phyloP scores from a whole-genome alignment of 2,113 vertebrate genomes.

The Eidolon helvum region DNA sequence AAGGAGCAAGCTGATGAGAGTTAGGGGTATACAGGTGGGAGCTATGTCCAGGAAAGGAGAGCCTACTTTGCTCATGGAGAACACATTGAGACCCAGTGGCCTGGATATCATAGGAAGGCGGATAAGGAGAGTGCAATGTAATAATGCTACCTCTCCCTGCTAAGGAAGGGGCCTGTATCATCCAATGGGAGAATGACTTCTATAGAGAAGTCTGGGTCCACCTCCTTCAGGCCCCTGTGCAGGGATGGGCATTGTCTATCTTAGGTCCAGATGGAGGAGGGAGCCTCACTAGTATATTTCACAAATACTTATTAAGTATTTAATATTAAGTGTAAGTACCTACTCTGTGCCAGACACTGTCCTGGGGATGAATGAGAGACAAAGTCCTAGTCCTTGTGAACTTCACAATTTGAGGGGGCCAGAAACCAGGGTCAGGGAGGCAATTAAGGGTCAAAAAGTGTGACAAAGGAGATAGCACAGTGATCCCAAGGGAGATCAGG shows the following conservation, averaged over 20 bases:
- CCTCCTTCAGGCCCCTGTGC: neutral
- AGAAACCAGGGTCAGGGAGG: neutral
- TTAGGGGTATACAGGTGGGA: neutral
- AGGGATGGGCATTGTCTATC: neutral
- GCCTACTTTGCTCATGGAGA: neutral
- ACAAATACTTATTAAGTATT: conserved; percentile 9
- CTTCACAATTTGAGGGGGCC: neutral
- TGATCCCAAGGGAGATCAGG: neutral
- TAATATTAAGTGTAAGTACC: neutral
- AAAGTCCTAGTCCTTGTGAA: neutral
- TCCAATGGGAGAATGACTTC: neutral
- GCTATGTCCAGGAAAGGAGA: neutral
- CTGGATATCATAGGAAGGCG: neutral
- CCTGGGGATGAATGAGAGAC: neutral
- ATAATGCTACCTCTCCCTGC: neutral
- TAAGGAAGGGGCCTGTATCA: neutral
- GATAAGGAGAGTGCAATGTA: neutral
- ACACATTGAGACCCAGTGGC: neutral
- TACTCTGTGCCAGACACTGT: neutral
- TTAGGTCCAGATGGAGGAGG: neutral
- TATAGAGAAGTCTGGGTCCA: neutral
- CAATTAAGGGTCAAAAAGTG: neutral
- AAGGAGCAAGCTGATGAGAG: neutral
- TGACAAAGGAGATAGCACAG: neutral
- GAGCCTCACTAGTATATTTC: neutral